These are phyloP conservation scores for Natrix natrix DNA, from an alignment of 2,797 vertebrate species.

Conservation along the genomic window DNA sequence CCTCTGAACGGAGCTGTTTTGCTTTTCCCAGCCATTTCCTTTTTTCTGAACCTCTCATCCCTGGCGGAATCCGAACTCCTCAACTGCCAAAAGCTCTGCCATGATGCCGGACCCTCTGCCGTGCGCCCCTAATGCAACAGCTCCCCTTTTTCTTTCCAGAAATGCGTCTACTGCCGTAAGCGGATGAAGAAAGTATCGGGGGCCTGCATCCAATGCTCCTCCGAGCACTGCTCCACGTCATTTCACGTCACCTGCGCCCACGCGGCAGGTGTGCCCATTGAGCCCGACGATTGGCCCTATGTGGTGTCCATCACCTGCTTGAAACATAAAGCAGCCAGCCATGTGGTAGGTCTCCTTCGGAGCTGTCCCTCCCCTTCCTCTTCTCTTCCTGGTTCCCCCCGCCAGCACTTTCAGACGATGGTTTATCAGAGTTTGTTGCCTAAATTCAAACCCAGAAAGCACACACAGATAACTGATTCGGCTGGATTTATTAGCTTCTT, in stretches of 20 bases:
- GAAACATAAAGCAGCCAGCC: constrained; percentile 77
- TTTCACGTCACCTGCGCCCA: constrained; percentile 97
- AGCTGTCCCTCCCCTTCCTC: background rate
- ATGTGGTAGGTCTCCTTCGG: constrained; percentile 64
- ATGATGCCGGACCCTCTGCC: accelerated
- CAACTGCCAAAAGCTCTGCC: background rate
- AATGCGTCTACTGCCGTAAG: constrained; percentile 89
- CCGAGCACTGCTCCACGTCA: constrained; percentile 90
- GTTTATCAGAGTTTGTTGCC: no score
- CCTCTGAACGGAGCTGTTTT: accelerated
- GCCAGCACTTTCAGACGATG: accelerated
- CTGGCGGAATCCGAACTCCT: no score
- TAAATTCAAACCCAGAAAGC: no score
- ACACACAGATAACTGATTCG: no score
- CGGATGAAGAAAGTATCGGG: constrained; percentile 78
- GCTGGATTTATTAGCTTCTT: no score
- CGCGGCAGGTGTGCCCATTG: constrained; percentile 88
- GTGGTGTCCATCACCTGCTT: constrained; percentile 93
- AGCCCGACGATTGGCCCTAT: constrained; percentile 94
- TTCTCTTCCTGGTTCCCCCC: background rate
- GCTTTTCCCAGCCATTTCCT: no score
- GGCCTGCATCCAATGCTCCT: constrained; percentile 93
- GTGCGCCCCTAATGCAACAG: background rate
- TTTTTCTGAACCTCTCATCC: no score
- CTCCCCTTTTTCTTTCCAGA: constrained; percentile 67